A percentile compares a stretch with the other conserved stretches of the same genome.
Evolutionary conservation across 2,888 invertebrate species (phyloP).

Genomic region (Acheta domesticus): DNA sequence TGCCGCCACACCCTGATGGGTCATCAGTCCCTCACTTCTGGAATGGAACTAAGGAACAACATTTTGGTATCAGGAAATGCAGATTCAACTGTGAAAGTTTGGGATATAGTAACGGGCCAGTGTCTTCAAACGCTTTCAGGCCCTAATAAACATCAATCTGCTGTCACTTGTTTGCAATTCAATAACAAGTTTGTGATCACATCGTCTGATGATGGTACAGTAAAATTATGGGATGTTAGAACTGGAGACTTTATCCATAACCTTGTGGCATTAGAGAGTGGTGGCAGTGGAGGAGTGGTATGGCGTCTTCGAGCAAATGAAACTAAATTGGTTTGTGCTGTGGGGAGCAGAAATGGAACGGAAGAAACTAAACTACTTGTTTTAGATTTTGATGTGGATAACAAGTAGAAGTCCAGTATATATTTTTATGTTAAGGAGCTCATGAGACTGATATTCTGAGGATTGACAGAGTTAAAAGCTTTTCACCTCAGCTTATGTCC

Average conservation of each 20-base stretch:
- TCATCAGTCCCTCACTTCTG: conserved; percentile 95
- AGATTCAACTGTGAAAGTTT: conserved; percentile 95
- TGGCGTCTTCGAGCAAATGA: conserved; percentile 96
- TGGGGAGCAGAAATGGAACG: conserved; percentile 96
- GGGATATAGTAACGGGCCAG: conserved; percentile 97
- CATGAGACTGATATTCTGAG: conserved; percentile 5
- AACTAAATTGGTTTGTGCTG: conserved; percentile 96
- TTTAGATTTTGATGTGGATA: conserved; percentile 90
- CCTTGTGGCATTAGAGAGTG: conserved; percentile 87
- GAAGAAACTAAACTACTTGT: conserved; percentile 98
- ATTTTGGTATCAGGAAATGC: conserved; percentile 98
- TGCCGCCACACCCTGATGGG: conserved; percentile 94
- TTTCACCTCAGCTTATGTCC: too few species aligned
- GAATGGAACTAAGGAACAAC: conserved; percentile 93
- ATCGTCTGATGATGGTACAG: conserved; percentile 98
- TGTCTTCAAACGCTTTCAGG: conserved; percentile 96
- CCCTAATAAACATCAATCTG: conserved; percentile 94
- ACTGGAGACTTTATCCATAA: conserved; percentile 96
- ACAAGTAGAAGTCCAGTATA: conserved; percentile 44
- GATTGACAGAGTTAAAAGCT: background rate
- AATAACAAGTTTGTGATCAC: conserved; percentile 97
- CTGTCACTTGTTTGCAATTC: conserved; percentile 97
- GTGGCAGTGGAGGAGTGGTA: conserved; percentile 96
- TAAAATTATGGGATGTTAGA: conserved; percentile 97
- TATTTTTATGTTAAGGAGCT: background rate